Evolutionary conservation across 37 sponge, comb jelly and placozoan species (phyloP), one percentile per base, ranked within the genome.

Genomic region (Agelas oroides): DNA sequence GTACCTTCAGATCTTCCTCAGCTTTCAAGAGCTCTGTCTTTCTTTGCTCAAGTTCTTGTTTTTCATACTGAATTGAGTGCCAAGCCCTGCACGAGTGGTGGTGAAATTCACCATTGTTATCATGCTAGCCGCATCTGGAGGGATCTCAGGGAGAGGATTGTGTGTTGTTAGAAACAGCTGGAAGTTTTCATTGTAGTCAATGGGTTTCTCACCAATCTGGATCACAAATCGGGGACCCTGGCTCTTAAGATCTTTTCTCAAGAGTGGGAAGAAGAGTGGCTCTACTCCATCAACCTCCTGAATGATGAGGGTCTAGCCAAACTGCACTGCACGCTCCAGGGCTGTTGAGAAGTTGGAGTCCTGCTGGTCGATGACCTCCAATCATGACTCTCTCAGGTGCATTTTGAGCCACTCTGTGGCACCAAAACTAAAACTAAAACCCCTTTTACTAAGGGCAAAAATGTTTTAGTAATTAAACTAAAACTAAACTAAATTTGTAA

Each of bases 231-330:
- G 73, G 36, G 94, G 92, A 5, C 97, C 96, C 53, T 90, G 91
- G 38, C 79, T 92, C 19, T 76, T 53, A n/a, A 96, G 87, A 67
- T 96, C 99, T 24, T 89, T 88, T 38, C 97, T 81, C 16, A 98
- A 65, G 1, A 99, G 92, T 5, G 97, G 97, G 54, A 87, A 91
- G 8, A 99, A 72, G 16, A 97, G 81, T 24, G 99, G 99, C 56
- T 99, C 99, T 17, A 99, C 94, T 1, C 81, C 88, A 69, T 97
- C 99, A 46, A 97, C 94, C 55, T 98, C 99, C 79, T 96, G 99
- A 46, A 98, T 94, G 55, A 98, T 38, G 30, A 98, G 88, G 11
- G 95, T 96, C 80, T 98, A 96, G 3, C 99, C 99, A 87, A 98
- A 98, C 38, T 97, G 54, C 34, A 98, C 94, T 14, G 95, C 90